These are phyloP conservation scores for Rhizomys pruinosus DNA, from an alignment of 2,113 vertebrate species.

Conservation along the genomic window DNA sequence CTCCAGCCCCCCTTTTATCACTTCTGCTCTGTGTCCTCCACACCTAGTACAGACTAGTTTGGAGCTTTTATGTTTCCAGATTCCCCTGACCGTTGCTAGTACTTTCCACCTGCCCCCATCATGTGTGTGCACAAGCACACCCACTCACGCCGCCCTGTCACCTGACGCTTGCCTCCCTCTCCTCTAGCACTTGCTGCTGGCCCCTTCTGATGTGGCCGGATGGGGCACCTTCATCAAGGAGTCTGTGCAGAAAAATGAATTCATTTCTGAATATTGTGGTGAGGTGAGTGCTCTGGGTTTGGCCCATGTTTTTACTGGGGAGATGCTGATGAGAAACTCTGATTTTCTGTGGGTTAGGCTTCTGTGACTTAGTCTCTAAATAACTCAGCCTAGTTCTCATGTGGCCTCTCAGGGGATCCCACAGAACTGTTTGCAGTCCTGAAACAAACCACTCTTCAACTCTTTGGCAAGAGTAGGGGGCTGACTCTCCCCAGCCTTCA, in stretches of 20 bases:
- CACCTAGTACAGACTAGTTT: slow-evolving; percentile 15
- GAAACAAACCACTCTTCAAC: slow-evolving; percentile 62
- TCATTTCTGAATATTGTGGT: slow-evolving; percentile 98
- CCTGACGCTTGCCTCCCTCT: slow-evolving; percentile 20
- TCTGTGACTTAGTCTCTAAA: slow-evolving; percentile 71
- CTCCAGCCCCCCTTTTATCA: not conserved
- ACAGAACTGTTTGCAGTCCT: slow-evolving; percentile 62
- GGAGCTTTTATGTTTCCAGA: slow-evolving; percentile 66
- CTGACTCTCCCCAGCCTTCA: not conserved
- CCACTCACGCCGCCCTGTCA: not conserved
- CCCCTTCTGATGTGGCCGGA: slow-evolving; percentile 97
- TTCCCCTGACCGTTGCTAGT: slow-evolving; percentile 63
- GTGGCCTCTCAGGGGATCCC: slow-evolving; percentile 68
- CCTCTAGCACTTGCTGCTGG: slow-evolving; percentile 94
- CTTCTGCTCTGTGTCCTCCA: not conserved
- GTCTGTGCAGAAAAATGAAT: slow-evolving; percentile 98
- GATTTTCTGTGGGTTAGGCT: slow-evolving; percentile 75
- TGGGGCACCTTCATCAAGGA: slow-evolving; percentile 99
- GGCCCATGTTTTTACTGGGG: slow-evolving; percentile 53
- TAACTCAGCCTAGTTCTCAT: slow-evolving; percentile 74
- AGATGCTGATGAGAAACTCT: slow-evolving; percentile 64
- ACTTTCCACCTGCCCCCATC: slow-evolving; percentile 36
- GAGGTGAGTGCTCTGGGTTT: slow-evolving; percentile 89
- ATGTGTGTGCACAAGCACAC: not conserved
- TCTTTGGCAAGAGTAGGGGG: not conserved